phyloP scores from a whole-genome alignment of 2,113 vertebrate species.

The Etheostoma spectabile region DNA sequence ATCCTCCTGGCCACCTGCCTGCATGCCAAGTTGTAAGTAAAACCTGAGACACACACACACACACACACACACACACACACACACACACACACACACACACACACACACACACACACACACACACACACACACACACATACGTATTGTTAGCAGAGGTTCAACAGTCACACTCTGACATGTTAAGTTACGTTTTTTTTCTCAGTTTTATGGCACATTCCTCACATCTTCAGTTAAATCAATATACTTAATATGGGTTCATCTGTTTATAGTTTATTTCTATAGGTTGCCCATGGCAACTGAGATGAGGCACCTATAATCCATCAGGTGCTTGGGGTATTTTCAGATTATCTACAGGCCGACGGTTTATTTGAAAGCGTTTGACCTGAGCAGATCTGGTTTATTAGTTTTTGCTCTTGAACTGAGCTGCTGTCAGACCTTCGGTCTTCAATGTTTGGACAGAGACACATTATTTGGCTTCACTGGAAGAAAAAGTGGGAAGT shows the following conservation, averaged over 20 bases:
- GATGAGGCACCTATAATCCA: conserved; percentile 13
- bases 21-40: conserved; percentile 89
- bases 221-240: neutral
- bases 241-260: conserved; percentile 10
- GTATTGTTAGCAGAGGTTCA: too few species aligned
- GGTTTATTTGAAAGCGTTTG: conserved; percentile 37
- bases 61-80: neutral
- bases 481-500: conserved; percentile 3
- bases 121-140: neutral
- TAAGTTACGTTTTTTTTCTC: neutral
- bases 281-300: conserved; percentile 28
- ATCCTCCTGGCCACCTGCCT: conserved; percentile 60
- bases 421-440: neutral
- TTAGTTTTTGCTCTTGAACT: conserved; percentile 11
- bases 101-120: conserved; percentile 2
- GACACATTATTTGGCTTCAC: neutral
- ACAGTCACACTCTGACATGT: too few species aligned
- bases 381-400: conserved; percentile 19
- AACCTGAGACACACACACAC: neutral
- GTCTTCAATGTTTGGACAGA: neutral
- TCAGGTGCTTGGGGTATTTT: conserved; percentile 30
- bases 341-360: neutral
- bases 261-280: conserved; percentile 34
- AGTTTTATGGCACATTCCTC: conserved; percentile 1
- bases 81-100: too few species aligned